Percentiles rank a stretch among this genome's conserved stretches.
These are phyloP conservation scores for Pipistrellus nathusii DNA, from an alignment of 2,797 vertebrate species.

Conservation along the genomic window DNA sequence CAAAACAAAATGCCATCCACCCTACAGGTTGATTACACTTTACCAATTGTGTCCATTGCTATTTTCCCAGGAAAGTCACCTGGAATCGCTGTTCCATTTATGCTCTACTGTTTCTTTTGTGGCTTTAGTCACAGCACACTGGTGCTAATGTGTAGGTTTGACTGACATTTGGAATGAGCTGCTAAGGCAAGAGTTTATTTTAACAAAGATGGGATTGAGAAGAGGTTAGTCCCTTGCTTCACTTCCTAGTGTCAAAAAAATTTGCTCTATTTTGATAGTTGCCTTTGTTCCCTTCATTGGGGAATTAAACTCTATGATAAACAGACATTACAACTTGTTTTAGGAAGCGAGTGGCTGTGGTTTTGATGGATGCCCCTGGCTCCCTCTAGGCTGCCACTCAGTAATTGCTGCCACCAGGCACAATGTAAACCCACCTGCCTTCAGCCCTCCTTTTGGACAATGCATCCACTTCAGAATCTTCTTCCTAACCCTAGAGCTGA, in stretches of 20 bases:
- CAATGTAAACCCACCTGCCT: constrained; percentile 76
- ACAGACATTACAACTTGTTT: constrained; percentile 86
- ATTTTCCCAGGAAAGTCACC: background rate
- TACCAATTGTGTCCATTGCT: fast-evolving
- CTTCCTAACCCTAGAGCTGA: constrained; percentile 79
- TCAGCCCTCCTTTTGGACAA: constrained; percentile 75
- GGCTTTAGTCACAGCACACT: constrained; percentile 58
- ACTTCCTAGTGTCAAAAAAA: constrained; percentile 87
- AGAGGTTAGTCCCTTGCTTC: constrained; percentile 82
- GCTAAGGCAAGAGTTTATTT: constrained; percentile 78
- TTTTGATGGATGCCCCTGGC: constrained; percentile 85
- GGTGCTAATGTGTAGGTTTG: constrained; percentile 77
- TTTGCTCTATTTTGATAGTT: constrained; percentile 85
- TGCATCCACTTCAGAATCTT: constrained; percentile 80
- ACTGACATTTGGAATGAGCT: constrained; percentile 83
- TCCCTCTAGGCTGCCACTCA: constrained; percentile 84
- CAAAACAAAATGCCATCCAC: background rate
- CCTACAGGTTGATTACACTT: background rate
- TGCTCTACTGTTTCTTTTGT: constrained; percentile 63
- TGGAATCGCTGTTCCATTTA: constrained; percentile 44
- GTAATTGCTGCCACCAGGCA: constrained; percentile 81
- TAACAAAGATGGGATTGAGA: constrained; percentile 82
- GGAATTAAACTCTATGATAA: constrained; percentile 87
- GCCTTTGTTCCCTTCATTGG: constrained; percentile 85
- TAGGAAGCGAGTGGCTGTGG: constrained; percentile 77